Evolutionary conservation across 2,113 vertebrate species (phyloP).

Genomic region (Brevimyrus niger): DNA sequence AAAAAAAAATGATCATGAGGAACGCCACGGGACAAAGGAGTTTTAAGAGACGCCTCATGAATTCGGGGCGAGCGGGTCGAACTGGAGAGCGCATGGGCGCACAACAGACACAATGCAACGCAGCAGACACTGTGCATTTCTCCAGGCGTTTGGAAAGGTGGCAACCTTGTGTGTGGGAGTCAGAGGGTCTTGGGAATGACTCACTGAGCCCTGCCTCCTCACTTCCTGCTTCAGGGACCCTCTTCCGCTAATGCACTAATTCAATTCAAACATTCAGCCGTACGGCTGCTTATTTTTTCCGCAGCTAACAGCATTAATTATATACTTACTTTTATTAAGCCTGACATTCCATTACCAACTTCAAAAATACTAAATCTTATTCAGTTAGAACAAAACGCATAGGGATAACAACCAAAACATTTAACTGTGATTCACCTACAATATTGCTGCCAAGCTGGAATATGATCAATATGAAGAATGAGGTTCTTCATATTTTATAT

Average conservation of each 20-base stretch:
- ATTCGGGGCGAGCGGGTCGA: background rate
- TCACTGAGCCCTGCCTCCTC: background rate
- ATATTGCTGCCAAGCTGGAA: background rate
- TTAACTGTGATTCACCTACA: background rate
- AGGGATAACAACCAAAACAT: background rate
- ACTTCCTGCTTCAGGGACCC: background rate
- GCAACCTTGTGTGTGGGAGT: background rate
- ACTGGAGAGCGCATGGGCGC: background rate
- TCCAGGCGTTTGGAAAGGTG: background rate
- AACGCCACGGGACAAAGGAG: background rate
- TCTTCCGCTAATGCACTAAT: background rate
- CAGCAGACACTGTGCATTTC: background rate
- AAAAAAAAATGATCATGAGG: background rate
- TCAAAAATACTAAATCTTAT: background rate
- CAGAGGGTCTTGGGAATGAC: background rate
- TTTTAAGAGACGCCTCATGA: background rate
- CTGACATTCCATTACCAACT: background rate
- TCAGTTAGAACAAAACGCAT: background rate
- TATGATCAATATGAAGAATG: background rate
- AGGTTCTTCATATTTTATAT: background rate
- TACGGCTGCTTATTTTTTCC: background rate
- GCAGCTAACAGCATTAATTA: background rate
- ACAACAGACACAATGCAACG: background rate
- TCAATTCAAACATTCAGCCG: conserved; percentile 1
- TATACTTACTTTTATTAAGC: background rate